Conservation (phyloP, 2,888 invertebrate genomes). For the Drosophila seclusa region DNA sequence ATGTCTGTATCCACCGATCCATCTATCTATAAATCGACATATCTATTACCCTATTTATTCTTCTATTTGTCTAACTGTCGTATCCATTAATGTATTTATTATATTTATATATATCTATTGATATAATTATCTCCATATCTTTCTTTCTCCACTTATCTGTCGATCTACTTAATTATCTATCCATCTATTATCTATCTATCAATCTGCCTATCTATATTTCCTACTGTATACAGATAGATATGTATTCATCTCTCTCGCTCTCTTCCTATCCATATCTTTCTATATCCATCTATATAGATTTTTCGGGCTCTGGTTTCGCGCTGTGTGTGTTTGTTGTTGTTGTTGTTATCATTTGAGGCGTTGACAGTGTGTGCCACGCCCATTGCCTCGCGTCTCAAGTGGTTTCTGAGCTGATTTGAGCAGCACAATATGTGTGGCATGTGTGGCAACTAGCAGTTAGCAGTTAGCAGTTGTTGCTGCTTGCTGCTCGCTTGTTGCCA, state of each 20-base stretch:
- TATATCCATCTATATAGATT: neutral
- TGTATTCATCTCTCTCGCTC: neutral
- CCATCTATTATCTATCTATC: neutral
- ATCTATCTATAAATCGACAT: too few species aligned
- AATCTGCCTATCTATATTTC: neutral
- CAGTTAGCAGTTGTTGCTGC: slow-evolving; percentile 6
- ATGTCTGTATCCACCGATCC: too few species aligned
- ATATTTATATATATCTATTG: neutral
- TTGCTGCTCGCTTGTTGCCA: slow-evolving; percentile 9
- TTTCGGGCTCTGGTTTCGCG: neutral
- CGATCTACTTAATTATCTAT: neutral
- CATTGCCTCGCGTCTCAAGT: slow-evolving; percentile 44
- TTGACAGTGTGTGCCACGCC: slow-evolving; percentile 62
- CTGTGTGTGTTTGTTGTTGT: slow-evolving; percentile 7
- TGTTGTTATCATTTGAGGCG: slow-evolving; percentile 49
- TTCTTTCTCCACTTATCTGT: neutral
- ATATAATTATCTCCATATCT: neutral
- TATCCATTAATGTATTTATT: neutral
- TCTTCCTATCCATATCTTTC: neutral
- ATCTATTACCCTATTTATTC: too few species aligned
- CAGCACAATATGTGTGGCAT: slow-evolving; percentile 62
- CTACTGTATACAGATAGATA: fast-evolving
- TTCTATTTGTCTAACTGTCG: neutral
- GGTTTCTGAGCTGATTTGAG: slow-evolving; percentile 25
- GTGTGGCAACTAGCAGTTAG: slow-evolving; percentile 34